phyloP scores from a whole-genome alignment of 1,140 invertebrate species.

The Manduca sexta region DNA sequence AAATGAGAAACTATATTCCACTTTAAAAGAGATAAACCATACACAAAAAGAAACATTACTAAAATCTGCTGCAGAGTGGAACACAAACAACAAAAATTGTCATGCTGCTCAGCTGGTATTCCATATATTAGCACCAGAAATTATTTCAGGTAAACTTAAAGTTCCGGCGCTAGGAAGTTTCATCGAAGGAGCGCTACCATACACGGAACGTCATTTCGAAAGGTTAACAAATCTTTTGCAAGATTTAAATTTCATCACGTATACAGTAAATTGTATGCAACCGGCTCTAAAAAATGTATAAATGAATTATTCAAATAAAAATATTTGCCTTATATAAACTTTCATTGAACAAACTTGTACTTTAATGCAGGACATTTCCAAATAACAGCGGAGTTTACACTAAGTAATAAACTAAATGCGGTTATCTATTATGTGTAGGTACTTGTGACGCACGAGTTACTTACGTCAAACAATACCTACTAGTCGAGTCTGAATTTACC shows the following conservation, averaged over 20 bases:
- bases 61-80: conserved; percentile 88
- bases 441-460: conserved; percentile 16
- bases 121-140: conserved; percentile 81
- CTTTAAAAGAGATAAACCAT: conserved; percentile 80
- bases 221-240: conserved; percentile 83
- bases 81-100: conserved; percentile 90
- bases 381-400: too few species aligned
- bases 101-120: conserved; percentile 88
- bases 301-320: conserved; percentile 7
- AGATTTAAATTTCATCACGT: conserved; percentile 87
- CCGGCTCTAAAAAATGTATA: conserved; percentile 41
- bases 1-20: conserved; percentile 75
- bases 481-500: conserved; percentile 30
- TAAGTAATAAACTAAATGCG: not conserved
- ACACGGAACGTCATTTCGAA: conserved; percentile 88
- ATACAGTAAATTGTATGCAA: conserved; percentile 83
- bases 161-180: conserved; percentile 77
- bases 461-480: not conserved
- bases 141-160: conserved; percentile 77
- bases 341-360: too few species aligned
- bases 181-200: conserved; percentile 86
- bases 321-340: too few species aligned
- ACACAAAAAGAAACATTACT: conserved; percentile 84
- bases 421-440: conserved; percentile 10
- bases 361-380: too few species aligned